These are phyloP conservation scores for Carcharodon carcharias DNA, from an alignment of 2,797 vertebrate species.

Conservation along the genomic window DNA sequence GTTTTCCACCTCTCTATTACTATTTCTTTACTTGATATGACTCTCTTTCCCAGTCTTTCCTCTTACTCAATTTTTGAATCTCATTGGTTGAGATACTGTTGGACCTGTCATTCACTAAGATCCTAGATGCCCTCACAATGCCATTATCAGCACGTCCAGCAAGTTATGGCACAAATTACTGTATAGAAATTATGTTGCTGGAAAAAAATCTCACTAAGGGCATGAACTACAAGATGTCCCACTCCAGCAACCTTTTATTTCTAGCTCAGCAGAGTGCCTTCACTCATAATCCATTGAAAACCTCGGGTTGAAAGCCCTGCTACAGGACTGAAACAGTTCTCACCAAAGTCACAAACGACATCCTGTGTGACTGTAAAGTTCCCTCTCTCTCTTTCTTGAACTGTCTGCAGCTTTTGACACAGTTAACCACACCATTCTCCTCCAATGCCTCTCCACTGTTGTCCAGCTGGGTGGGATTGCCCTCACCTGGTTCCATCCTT, in stretches of 20 bases:
- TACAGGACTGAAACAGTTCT: no score
- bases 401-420: no score
- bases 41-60: neutral
- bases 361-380: no score
- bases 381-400: no score
- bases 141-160: neutral
- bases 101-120: neutral
- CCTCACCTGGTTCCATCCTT: no score
- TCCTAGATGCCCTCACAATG: neutral
- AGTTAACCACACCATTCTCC: no score
- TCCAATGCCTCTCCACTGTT: no score
- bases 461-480: no score
- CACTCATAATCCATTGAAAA: neutral
- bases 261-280: neutral
- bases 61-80: neutral
- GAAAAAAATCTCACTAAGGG: neutral
- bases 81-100: neutral
- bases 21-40: neutral
- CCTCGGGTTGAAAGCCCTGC: neutral
- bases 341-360: no score
- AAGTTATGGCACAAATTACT: neutral
- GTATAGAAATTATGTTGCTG: neutral
- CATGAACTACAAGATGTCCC: neutral
- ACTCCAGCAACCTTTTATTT: neutral
- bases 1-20: neutral